phyloP scores from a whole-genome alignment of 1,140 invertebrate genomes.

The Eufriesea mexicana region DNA sequence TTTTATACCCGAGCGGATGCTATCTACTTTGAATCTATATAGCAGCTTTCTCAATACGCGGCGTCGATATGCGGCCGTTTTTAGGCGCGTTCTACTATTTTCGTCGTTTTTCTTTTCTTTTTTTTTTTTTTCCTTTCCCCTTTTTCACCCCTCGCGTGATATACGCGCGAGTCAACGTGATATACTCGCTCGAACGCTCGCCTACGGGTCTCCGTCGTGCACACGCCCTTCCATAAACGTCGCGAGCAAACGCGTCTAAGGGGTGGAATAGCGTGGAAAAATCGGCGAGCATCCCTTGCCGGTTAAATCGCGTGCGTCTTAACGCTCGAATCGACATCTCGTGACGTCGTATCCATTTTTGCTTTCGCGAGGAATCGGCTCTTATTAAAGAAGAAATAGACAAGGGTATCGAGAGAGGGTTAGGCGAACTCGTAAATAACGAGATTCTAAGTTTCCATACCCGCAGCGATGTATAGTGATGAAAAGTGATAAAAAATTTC shows the following conservation, averaged over 20 bases:
- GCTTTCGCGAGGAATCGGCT: too few species aligned
- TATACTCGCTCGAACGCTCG: conserved; percentile 25
- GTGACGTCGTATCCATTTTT: neutral
- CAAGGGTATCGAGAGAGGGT: too few species aligned
- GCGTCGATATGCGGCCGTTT: conserved; percentile 19
- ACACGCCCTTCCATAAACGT: conserved; percentile 59
- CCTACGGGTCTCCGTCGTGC: conserved; percentile 25
- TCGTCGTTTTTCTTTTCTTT: neutral
- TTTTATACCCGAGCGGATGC: conserved; percentile 5
- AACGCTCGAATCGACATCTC: conserved; percentile 5
- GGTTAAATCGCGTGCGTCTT: conserved; percentile 41
- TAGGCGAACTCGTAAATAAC: too few species aligned
- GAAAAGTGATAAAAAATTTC: too few species aligned
- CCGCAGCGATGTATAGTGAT: too few species aligned
- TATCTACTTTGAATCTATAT: conserved; percentile 17
- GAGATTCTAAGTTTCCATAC: too few species aligned
- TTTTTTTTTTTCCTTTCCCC: neutral
- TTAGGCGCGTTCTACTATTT: neutral
- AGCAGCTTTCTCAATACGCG: neutral
- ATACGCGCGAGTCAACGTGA: neutral
- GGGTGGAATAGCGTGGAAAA: conserved; percentile 38
- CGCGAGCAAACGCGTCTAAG: conserved; percentile 51
- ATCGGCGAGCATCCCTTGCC: conserved; percentile 27
- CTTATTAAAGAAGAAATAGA: neutral
- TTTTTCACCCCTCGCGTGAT: neutral